Base-by-base conservation (phyloP, 2,797 vertebrate genomes). In the Acanthiza pusilla region DNA sequence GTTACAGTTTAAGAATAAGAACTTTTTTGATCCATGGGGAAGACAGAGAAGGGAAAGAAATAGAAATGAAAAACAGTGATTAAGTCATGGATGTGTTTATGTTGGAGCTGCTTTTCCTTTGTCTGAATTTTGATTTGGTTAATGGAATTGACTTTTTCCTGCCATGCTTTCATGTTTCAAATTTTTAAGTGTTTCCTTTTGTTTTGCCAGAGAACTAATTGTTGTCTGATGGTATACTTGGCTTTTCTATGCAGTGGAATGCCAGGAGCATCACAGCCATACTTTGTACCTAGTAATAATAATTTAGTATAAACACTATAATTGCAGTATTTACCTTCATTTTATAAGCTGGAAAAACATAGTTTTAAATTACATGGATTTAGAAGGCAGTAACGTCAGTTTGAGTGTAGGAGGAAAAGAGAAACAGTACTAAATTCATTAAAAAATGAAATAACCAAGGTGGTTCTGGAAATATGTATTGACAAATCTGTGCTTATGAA, bases 241-340 rank as follows among this genome's bases (percentile, higher is more conserved):
- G 29, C 53, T 94, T 87, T 91, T 86, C 42, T 81, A 3, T 86
- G 67, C 36, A 76, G 26, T 60, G 38, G 34, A 73, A 76, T 82
- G 58, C 58, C 70, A 88, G 74, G 72, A 92, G 19, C 76, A 55
- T 91, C 51, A 58, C 48, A 82, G 71, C 48, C 40, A 91, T n/a
- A 27, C 75, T 85, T 92, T 85, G 38, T 93, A 66, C 73, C 70
- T 94, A 81, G 79, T 63, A 86, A 78, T 90, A 91, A 55, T 93
- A 93, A 93, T 93, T 94, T 73, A 88, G 38, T 40, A n/a, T 91
- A 95, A 95, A 55, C 19, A 74, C 48, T 85, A 2, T 91, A 93
- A 94, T 94, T 76, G 71, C 40, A 82, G 47, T 90, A 63, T 93
- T 94, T 94, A 88, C 80, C 43, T 94, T 91, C 26, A 81, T 90